Percentiles rank a stretch among this genome's conserved stretches.
These are phyloP conservation scores for Seladonia tumulorum DNA, from an alignment of 2,888 invertebrate species.

Conservation along the genomic window DNA sequence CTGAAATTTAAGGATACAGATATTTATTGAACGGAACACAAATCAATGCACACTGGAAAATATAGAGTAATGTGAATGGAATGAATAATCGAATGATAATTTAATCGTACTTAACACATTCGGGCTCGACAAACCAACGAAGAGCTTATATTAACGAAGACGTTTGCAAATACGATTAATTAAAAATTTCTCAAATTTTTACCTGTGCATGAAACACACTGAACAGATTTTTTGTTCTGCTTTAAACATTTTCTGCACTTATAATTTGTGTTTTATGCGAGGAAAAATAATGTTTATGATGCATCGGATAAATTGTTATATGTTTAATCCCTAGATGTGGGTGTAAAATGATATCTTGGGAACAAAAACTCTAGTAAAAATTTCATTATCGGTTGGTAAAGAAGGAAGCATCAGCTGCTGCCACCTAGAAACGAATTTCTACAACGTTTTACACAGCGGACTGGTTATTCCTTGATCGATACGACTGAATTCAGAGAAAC, in stretches of 20 bases:
- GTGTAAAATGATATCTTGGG: not conserved
- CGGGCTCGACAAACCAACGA: not conserved
- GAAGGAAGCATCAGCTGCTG: conserved; percentile 55
- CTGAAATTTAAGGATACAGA: not conserved
- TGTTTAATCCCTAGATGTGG: not conserved
- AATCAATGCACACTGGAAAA: not conserved
- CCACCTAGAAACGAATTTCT: conserved; percentile 49
- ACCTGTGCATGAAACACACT: not conserved
- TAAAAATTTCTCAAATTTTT: not conserved
- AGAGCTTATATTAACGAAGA: not conserved
- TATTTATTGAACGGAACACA: not conserved
- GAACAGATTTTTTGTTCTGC: not conserved
- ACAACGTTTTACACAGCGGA: conserved; percentile 26
- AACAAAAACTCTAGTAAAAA: not conserved
- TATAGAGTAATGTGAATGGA: not conserved
- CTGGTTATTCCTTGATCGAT: conserved; percentile 41
- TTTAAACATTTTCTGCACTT: not conserved
- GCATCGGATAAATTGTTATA: not conserved
- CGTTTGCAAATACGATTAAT: no score
- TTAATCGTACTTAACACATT: not conserved
- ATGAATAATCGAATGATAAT: not conserved
- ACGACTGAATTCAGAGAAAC: conserved; percentile 33
- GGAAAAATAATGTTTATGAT: not conserved
- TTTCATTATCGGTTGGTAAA: conserved; percentile 52
- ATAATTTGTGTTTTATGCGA: not conserved